Evolutionary conservation across 2,888 invertebrate species (phyloP), one percentile per base, ranked within the genome.

Genomic region (Tetragonisca angustula): DNA sequence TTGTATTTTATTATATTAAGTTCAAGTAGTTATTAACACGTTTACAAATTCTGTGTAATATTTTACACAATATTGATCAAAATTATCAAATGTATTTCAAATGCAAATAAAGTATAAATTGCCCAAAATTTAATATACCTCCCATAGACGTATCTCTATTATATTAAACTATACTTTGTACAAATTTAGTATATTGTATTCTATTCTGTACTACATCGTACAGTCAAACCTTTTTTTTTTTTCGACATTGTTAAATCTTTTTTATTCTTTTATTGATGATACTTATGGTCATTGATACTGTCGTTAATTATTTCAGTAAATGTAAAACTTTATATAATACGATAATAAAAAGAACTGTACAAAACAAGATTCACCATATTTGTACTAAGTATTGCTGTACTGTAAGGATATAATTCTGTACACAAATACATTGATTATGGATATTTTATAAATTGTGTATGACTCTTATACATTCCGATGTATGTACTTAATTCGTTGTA

Each of bases 71-170:
- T 76, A 70, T 80, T 74, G 76, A 84, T 88, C 71, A 74, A 24
- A 76, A 68, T 36, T 73, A 62, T 88, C 77, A 75, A 76, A 77
- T 82, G 81, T 89, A 88, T 80, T 83, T 82, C 71, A 77, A 71
- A 87, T 75, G 64, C 67, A 69, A 88, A 83, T 87, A 81, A 90
- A 83, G 68, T 83, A 69, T 85, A 83, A 84, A 88, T 87, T 90
- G 77, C 78, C 83, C 76, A 89, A 84, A 83, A 81, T 76, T 59
- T 27, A 68, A 87, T 78, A 68, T 81, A 75, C 85, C 69, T 77
- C 80, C 73, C 81, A 49, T 68, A 72, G 73, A 67, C 77, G 62
- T 85, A 56, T 71, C 81, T 79, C 71, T 81, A 85, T 75, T 77
- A 68, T 85, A 84, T 77, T 81, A 83, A 82, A 83, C 79, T 73